Evolutionary conservation across 2,113 vertebrate genomes (phyloP).

Genomic region (Sinocyclocheilus rhinocerous): DNA sequence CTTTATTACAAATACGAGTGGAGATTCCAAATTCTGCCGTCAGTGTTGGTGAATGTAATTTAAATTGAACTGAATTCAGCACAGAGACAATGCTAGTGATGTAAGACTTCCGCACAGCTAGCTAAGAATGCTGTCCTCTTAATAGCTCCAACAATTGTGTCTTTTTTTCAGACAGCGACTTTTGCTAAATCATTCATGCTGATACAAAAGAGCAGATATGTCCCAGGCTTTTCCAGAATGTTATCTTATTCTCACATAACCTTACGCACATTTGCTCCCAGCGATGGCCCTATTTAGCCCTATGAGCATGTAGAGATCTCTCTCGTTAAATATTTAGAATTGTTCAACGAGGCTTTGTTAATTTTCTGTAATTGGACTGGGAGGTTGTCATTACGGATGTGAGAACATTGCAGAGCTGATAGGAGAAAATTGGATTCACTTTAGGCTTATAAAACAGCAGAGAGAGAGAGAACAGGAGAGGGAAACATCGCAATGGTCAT

Average conservation of each 20-base stretch:
- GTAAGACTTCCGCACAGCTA: constrained; percentile 15
- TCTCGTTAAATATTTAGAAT: constrained; percentile 42
- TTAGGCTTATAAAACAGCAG: constrained; percentile 9
- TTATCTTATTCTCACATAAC: constrained; percentile 55
- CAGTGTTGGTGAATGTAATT: constrained; percentile 8
- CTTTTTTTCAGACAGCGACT: constrained; percentile 15
- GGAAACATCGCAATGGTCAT: constrained; percentile 2
- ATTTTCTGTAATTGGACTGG: constrained; percentile 23
- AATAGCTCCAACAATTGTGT: constrained; percentile 43
- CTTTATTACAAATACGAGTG: constrained; percentile 7
- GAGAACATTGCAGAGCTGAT: constrained; percentile 22
- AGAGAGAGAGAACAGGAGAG: not conserved
- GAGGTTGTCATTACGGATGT: constrained; percentile 17
- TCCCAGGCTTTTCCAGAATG: constrained; percentile 41
- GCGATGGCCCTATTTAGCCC: constrained; percentile 38
- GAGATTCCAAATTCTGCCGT: not conserved
- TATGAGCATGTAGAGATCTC: constrained; percentile 25
- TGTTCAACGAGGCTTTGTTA: constrained; percentile 15
- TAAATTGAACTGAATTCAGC: constrained; percentile 20
- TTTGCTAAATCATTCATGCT: constrained; percentile 5
- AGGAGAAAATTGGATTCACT: constrained; percentile 23
- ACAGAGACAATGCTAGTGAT: constrained; percentile 34
- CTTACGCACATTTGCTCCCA: constrained; percentile 31
- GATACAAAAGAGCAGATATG: constrained; percentile 27
- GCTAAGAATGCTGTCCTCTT: constrained; percentile 19